Conservation (phyloP, 2,797 vertebrate genomes). For the Pelobates cultripes region DNA sequence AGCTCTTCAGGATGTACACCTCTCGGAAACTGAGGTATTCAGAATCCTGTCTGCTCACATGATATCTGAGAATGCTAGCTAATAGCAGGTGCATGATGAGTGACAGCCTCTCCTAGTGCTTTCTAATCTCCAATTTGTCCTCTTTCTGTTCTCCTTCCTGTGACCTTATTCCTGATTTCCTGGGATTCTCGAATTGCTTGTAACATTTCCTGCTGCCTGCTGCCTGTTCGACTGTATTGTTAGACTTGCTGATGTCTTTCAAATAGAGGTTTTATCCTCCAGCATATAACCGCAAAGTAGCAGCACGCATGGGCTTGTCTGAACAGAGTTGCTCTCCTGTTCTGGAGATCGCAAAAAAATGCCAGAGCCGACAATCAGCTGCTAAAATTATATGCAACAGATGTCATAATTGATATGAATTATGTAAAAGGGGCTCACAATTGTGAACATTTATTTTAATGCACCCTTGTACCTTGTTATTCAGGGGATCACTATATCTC, state of each 20-base stretch:
- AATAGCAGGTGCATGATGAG: constrained; percentile 89
- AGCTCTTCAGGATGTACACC: constrained; percentile 93
- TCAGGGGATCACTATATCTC: too few species aligned
- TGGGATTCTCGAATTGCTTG: constrained; percentile 72
- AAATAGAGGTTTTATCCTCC: constrained; percentile 53
- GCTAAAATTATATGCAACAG: constrained; percentile 51
- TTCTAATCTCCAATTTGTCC: constrained; percentile 51
- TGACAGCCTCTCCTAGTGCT: constrained; percentile 64
- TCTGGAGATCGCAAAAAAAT: constrained; percentile 52
- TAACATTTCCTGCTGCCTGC: constrained; percentile 74
- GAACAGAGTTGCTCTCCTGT: constrained; percentile 57
- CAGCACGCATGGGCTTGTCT: constrained; percentile 44
- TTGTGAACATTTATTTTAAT: background rate
- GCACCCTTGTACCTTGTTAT: too few species aligned
- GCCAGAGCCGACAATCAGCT: constrained; percentile 28
- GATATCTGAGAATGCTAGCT: constrained; percentile 91
- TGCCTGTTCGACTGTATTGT: constrained; percentile 71
- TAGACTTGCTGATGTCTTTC: constrained; percentile 43
- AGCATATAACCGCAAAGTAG: constrained; percentile 56
- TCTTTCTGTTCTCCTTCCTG: constrained; percentile 62
- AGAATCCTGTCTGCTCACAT: constrained; percentile 81
- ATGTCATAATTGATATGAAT: constrained; percentile 52
- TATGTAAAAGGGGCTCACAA: constrained; percentile 58
- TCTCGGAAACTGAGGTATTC: constrained; percentile 94
- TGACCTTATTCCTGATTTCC: constrained; percentile 63